phyloP scores from a whole-genome alignment of 2,888 invertebrate genomes.

The Orthosia gothica region DNA sequence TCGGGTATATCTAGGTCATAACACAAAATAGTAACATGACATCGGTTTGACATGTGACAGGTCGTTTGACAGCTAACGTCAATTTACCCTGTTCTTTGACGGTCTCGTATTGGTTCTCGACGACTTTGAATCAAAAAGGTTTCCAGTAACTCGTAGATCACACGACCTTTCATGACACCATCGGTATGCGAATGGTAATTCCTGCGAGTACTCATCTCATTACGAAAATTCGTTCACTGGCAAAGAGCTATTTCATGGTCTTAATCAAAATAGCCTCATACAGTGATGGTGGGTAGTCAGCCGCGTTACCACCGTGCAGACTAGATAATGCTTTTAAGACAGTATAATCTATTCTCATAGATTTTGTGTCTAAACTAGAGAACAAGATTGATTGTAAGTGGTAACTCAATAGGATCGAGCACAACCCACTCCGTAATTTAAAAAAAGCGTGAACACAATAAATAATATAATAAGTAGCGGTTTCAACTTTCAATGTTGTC shows the following conservation, averaged over 20 bases:
- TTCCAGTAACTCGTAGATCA: too few relatives aligned
- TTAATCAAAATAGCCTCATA: too few relatives aligned
- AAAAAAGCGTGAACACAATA: slow-evolving; percentile 47
- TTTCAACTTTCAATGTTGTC: slow-evolving; percentile 64
- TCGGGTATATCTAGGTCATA: background rate
- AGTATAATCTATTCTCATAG: background rate
- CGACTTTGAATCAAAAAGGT: too few relatives aligned
- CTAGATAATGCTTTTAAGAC: background rate
- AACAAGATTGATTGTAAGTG: slow-evolving; percentile 9
- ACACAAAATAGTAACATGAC: background rate
- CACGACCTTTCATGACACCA: too few relatives aligned
- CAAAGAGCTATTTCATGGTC: too few relatives aligned
- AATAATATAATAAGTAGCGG: slow-evolving; percentile 54
- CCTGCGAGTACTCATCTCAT: too few relatives aligned
- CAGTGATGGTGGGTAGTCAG: background rate
- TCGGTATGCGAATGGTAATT: too few relatives aligned
- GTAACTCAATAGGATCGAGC: slow-evolving; percentile 9
- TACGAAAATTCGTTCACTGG: too few relatives aligned
- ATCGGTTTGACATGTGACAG: background rate
- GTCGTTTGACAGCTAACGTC: background rate
- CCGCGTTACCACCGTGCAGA: background rate
- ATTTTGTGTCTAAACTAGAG: background rate
- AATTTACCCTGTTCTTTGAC: background rate
- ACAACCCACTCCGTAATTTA: slow-evolving; percentile 11
- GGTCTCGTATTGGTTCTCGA: background rate